Base-by-base conservation (phyloP, 1,140 invertebrate genomes). In the Nebria ingens region DNA sequence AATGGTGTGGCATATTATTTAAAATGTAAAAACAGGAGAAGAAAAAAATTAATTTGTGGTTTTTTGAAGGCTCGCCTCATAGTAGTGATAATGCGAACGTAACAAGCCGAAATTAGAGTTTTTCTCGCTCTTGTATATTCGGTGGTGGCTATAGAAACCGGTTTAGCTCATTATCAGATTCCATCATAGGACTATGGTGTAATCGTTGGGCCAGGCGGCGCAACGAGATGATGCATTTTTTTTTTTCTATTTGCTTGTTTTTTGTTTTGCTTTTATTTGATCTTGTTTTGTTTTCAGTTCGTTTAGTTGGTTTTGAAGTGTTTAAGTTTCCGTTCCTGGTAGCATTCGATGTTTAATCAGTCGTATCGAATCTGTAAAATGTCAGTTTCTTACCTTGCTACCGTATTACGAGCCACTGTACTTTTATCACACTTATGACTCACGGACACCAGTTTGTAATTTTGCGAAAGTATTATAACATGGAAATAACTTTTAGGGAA, bases 121-220 rank as follows among this genome's bases (percentile, higher is more conserved):
- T 45, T 34, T 34, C 25, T 34, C 25, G 25, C 25, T 6, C 25
- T 12, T 17, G 25, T 29, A 12, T 11, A 17, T 45, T 45, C 15
- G 40, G 40, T 45, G 40, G 40, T 45, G 9, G 40, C 9, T 45
- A 45, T 45, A 12, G 6, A 12, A 17, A 45, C 40, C 40, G 40
- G 40, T 45, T 45, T 45, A 11, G 40, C 15, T 45, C 40, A 45
- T 45, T 45, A 45, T 45, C 40, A 45, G 40, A 45, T 45, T 45
- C 40, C 40, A 45, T 45, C 40, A 45, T 45, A 17, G n/a, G n/a
- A 34, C 25, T 34, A 34, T 34, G 25, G 25, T 34, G 25, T n/a
- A 34, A 34, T 34, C n/a, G n/a, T 34, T n/a, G n/a, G 25, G 6
- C n/a, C 25, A n/a, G n/a, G 25, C n/a, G n/a, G n/a, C n/a, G n/a